Conservation (phyloP, 2,888 invertebrate species). For the Spisula solida region DNA sequence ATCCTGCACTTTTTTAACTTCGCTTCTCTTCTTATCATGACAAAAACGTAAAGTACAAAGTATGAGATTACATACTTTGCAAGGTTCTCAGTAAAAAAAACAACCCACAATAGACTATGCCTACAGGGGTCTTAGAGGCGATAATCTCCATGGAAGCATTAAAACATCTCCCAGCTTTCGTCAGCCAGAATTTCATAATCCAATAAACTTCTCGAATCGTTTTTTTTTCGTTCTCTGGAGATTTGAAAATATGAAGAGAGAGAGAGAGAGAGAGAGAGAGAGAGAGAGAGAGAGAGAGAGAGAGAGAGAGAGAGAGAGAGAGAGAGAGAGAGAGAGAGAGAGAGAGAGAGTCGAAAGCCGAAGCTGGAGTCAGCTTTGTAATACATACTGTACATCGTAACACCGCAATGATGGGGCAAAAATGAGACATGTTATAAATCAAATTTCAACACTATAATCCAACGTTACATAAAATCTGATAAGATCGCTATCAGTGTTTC, state of each 20-base stretch:
- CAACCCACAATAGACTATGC: not conserved
- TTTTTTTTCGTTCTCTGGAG: not conserved
- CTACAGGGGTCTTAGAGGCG: not conserved
- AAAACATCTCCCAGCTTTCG: too few relatives aligned
- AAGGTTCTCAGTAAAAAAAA: not conserved
- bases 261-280: too few relatives aligned
- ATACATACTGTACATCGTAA: not conserved
- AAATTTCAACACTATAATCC: conserved; percentile 14
- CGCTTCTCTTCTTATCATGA: too few relatives aligned
- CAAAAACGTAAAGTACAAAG: too few relatives aligned
- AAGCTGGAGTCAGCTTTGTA: too few relatives aligned
- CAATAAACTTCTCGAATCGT: not conserved
- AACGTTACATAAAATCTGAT: conserved; percentile 5
- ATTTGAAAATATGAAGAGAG: too few relatives aligned
- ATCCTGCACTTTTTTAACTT: too few relatives aligned
- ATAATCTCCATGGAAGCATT: not conserved
- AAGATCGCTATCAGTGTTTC: not conserved
- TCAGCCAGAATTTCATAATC: not conserved
- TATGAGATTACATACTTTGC: not conserved
- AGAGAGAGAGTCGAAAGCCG: too few relatives aligned
- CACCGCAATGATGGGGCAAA: not conserved
- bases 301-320: too few relatives aligned
- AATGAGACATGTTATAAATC: conserved; percentile 3
- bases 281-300: too few relatives aligned
- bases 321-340: too few relatives aligned